Evolutionary conservation across 2,888 invertebrate genomes (phyloP).

Genomic region (Neoitamus cyanurus): DNA sequence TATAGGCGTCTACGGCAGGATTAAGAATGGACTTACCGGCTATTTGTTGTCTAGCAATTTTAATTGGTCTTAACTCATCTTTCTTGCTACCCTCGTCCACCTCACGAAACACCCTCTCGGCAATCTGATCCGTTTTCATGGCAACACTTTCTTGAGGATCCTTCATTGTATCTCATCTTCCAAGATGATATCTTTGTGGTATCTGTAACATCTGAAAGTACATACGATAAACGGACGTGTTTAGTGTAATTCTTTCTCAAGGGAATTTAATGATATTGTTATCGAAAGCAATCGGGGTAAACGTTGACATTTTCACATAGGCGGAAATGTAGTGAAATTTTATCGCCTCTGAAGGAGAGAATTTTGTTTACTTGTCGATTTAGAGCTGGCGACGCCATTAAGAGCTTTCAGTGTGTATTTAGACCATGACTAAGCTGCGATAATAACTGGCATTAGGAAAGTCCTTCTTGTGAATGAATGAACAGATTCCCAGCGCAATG

Average conservation of each 20-base stretch:
- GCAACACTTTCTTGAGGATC: slow-evolving; percentile 41
- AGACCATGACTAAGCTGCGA: neutral
- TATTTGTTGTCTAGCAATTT: neutral
- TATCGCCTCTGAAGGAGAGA: neutral
- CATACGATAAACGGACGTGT: neutral
- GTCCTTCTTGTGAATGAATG: neutral
- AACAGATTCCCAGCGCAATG: neutral
- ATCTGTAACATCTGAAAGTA: slow-evolving; percentile 7
- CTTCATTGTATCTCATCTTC: slow-evolving; percentile 47
- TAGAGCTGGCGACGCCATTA: slow-evolving; percentile 4
- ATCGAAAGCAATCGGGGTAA: neutral
- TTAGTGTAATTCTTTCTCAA: neutral
- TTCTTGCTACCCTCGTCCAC: slow-evolving; percentile 4
- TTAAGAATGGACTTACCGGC: neutral
- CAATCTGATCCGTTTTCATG: slow-evolving; percentile 41
- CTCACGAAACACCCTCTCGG: slow-evolving; percentile 42
- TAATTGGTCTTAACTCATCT: slow-evolving; percentile 8
- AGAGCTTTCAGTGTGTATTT: neutral
- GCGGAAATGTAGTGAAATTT: neutral
- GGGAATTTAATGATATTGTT: neutral
- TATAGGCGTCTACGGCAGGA: neutral
- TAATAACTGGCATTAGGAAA: neutral
- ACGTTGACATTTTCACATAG: neutral
- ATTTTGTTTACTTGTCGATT: slow-evolving; percentile 13
- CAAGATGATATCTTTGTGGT: neutral